Conservation (phyloP, 2,888 invertebrate genomes). For the Neoitamus cyanurus region DNA sequence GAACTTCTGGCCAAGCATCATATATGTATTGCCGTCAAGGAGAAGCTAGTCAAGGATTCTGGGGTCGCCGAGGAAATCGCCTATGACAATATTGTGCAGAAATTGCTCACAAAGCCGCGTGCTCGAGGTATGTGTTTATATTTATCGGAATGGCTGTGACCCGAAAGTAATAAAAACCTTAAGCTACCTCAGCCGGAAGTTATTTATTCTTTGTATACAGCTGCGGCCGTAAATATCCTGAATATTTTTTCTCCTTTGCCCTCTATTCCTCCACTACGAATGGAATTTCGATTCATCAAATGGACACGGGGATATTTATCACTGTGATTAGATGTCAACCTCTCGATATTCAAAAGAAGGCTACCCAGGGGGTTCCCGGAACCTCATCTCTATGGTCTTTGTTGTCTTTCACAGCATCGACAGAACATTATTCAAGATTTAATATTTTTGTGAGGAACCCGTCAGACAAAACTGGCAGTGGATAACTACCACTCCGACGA, state of each 20-base stretch:
- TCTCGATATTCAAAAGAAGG: background rate
- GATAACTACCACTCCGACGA: background rate
- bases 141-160: background rate
- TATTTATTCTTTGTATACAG: background rate
- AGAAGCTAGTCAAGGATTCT: conserved; percentile 94
- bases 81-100: conserved; percentile 88
- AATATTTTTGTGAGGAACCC: background rate
- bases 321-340: conserved; percentile 33
- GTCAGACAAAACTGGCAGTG: background rate
- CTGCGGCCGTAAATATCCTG: background rate
- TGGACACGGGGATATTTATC: conserved; percentile 7
- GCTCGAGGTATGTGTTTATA: conserved; percentile 80
- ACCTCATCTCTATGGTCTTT: background rate
- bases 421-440: conserved; percentile 28
- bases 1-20: conserved; percentile 82
- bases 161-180: background rate
- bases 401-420: background rate
- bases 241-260: background rate
- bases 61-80: conserved; percentile 90
- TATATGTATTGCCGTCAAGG: conserved; percentile 95
- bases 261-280: background rate
- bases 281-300: conserved; percentile 14
- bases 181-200: background rate
- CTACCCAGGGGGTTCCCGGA: background rate
- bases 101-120: conserved; percentile 84